These are phyloP conservation scores for Diadema setosum DNA, from an alignment of 35 echinoderm and acorn worm species.

Conservation along the genomic window DNA sequence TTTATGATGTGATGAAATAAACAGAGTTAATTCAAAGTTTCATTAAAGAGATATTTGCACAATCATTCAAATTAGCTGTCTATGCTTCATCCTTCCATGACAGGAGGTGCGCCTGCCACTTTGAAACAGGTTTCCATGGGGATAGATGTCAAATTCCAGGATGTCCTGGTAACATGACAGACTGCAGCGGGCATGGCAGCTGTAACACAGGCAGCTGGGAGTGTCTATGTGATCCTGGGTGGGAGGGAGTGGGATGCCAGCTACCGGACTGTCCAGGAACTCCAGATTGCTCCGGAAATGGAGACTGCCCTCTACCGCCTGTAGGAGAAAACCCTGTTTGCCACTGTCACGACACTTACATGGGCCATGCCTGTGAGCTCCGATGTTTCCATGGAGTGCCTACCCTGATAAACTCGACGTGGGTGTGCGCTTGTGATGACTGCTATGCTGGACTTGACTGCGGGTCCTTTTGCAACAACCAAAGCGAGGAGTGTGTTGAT, in stretches of 20 bases:
- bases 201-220: constrained; percentile 80
- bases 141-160: constrained; percentile 71
- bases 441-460: constrained; percentile 73
- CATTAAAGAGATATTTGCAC: too few relatives aligned
- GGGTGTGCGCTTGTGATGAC: constrained; percentile 69
- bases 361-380: constrained; percentile 81
- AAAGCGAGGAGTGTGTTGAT: constrained; percentile 29
- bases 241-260: constrained; percentile 88
- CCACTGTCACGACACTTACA: constrained; percentile 59
- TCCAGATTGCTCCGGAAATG: constrained; percentile 63
- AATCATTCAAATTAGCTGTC: too few relatives aligned
- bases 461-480: constrained; percentile 43
- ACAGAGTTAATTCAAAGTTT: too few relatives aligned
- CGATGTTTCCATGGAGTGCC: constrained; percentile 51
- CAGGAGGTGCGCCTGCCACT: constrained; percentile 53
- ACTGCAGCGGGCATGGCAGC: constrained; percentile 65
- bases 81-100: neutral
- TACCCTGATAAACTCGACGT: constrained; percentile 45
- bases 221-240: constrained; percentile 85
- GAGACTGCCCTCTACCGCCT: constrained; percentile 54
- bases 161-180: constrained; percentile 62
- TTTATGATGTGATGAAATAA: too few relatives aligned
- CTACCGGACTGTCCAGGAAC: constrained; percentile 78
- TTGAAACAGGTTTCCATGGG: constrained; percentile 57
- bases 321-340: constrained; percentile 54